Base-by-base conservation (phyloP, 1,140 invertebrate genomes). In the Trachymyrmex cornetzi region DNA sequence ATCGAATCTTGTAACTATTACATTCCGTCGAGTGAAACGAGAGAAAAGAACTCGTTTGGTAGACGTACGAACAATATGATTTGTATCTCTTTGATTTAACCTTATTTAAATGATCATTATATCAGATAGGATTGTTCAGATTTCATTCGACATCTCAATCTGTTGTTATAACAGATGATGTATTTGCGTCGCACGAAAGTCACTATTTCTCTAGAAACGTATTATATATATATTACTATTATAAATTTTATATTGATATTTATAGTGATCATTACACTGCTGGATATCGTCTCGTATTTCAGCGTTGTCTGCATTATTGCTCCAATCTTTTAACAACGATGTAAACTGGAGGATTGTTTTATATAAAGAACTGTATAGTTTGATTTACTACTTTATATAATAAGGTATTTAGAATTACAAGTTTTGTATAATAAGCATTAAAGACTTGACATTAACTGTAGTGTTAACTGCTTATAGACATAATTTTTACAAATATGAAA, bases 1-100 rank as follows among this genome's bases (percentile, higher is more conserved):
- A 91, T 92, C 88, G 87, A 87, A 89, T 89, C 91, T 88, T 80
- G 90, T 84, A 86, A 53, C 44, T 80, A 85, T 89, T 59, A 24
- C 38, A 48, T 66, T 75, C 61, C 22, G 16, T 14, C 38, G 19
- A 30, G n/a, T 48, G 85, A 55, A 80, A 79, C 61, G 34, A 77
- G n/a, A 74, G 57, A 64, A 86, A 74, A 27, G n/a, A 22, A 16
- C 38, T 81, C 48, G 63, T 57, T 66, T n/a, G 24, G 30, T 57
- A 16, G 77, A 30, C 14, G 5, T 48, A 30, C 14, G 57, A 69
- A 81, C 55, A 69, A 69, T 69, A 27, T 81, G n/a, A 19, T 27
- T 27, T 30, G 22, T 14, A 27, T n/a, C 24, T n/a, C 27, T 69
- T 71, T 55, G 22, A 30, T 57, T 67, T 55, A 69, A 4, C 14